Percentiles rank a stretch among this genome's conserved stretches.
phyloP scores from a whole-genome alignment of 2,888 invertebrate genomes.

The Apamea sordens region DNA sequence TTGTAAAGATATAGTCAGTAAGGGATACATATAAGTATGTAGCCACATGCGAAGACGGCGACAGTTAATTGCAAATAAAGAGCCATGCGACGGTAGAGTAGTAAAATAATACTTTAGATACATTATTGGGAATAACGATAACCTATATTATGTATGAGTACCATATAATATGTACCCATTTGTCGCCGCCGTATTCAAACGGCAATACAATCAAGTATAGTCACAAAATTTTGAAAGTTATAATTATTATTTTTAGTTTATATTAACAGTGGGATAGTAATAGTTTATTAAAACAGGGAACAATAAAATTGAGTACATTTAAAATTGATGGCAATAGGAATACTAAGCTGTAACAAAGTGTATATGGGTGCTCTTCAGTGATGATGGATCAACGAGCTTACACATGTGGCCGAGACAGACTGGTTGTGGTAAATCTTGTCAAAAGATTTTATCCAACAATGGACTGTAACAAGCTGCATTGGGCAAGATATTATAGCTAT shows the following conservation, averaged over 20 bases:
- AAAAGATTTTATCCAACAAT: not conserved
- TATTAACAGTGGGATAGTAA: not conserved
- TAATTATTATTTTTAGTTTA: not conserved
- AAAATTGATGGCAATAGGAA: not conserved
- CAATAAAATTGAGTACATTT: not conserved
- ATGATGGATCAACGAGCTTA: not conserved
- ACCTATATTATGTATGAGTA: not conserved
- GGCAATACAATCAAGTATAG: not conserved
- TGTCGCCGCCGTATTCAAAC: not conserved
- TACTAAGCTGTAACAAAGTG: not conserved
- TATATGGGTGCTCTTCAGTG: not conserved
- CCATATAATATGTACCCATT: not conserved
- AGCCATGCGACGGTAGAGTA: constrained; percentile 16
- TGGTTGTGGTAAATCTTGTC: no score
- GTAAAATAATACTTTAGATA: constrained; percentile 29
- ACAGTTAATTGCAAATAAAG: constrained; percentile 36
- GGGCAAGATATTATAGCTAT: not conserved
- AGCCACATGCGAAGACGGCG: not conserved
- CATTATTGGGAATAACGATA: constrained; percentile 11
- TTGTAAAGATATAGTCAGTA: constrained; percentile 23
- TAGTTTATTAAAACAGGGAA: not conserved
- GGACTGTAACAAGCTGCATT: not conserved
- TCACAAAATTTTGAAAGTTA: not conserved
- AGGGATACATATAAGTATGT: not conserved
- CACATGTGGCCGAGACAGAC: no score